These are phyloP conservation scores for Anguilla megastoma DNA, from an alignment of 2,797 vertebrate genomes.

Conservation along the genomic window DNA sequence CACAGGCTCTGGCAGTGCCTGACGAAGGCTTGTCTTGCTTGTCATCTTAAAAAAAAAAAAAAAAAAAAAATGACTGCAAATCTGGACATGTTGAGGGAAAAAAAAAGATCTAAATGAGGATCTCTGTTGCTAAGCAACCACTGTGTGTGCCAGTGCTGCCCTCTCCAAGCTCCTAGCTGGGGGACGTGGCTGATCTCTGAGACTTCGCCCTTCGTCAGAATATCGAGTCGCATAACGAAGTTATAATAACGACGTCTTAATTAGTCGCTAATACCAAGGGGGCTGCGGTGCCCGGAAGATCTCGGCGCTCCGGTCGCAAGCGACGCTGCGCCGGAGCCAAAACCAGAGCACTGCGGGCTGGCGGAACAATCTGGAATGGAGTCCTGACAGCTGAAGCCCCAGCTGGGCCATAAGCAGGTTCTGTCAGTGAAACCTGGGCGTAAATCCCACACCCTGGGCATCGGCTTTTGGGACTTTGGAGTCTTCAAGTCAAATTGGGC, in stretches of 20 bases:
- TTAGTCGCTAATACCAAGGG: not conserved
- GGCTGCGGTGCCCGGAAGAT: not conserved
- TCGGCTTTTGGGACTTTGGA: not conserved
- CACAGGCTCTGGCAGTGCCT: not conserved
- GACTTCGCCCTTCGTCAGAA: not conserved
- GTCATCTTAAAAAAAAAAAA: not conserved
- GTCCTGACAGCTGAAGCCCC: conserved; percentile 3
- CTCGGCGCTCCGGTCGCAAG: not conserved
- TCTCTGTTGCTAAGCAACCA: conserved; percentile 73
- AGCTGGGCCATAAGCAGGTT: not conserved
- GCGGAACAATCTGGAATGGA: not conserved
- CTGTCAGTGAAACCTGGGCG: not conserved
- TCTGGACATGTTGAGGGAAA: not conserved
- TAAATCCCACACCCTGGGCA: not conserved
- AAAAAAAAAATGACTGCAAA: not conserved
- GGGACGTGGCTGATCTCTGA: not conserved
- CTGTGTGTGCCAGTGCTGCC: conserved; percentile 8
- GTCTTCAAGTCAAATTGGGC: not conserved
- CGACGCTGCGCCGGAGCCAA: not conserved
- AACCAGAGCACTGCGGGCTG: not conserved
- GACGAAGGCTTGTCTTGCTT: not conserved
- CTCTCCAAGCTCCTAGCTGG: not conserved
- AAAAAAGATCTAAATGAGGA: conserved; percentile 66
- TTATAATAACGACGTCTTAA: not conserved
- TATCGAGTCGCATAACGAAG: not conserved